Evolutionary conservation across 2,888 invertebrate genomes (phyloP).

Genomic region (Brachypalpus laphriformis): DNA sequence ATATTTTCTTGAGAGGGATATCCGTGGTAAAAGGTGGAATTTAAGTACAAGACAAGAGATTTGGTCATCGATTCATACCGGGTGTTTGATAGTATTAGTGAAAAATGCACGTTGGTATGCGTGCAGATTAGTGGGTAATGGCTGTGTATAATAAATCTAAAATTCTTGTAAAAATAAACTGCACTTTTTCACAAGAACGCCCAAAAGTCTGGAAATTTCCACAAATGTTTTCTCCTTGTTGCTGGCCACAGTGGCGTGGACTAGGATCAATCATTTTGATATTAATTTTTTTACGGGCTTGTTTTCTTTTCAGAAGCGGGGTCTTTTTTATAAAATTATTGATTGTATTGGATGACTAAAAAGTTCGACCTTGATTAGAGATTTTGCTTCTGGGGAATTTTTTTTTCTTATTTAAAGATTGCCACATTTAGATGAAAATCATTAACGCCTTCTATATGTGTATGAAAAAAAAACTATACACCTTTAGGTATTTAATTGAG

Average conservation of each 20-base stretch:
- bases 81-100: slow-evolving; percentile 8
- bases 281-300: too few relatives aligned
- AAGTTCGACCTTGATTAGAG: slow-evolving; percentile 34
- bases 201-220: slow-evolving; percentile 47
- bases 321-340: slow-evolving; percentile 6
- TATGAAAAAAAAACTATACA: neutral
- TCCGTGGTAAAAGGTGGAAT: neutral
- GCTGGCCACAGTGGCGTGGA: neutral
- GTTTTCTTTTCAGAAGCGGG: neutral
- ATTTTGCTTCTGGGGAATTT: slow-evolving; percentile 4
- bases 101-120: neutral
- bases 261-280: too few relatives aligned
- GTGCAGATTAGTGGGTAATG: neutral
- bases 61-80: neutral
- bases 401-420: neutral
- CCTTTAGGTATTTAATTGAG: slow-evolving; percentile 17
- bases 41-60: neutral
- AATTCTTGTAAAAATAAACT: slow-evolving; percentile 37
- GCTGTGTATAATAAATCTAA: neutral
- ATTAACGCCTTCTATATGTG: neutral
- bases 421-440: slow-evolving; percentile 4
- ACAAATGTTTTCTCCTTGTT: neutral
- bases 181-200: slow-evolving; percentile 40
- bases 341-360: neutral
- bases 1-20: neutral